Conservation (phyloP, 2,113 vertebrate genomes). For the Bucco capensis region DNA sequence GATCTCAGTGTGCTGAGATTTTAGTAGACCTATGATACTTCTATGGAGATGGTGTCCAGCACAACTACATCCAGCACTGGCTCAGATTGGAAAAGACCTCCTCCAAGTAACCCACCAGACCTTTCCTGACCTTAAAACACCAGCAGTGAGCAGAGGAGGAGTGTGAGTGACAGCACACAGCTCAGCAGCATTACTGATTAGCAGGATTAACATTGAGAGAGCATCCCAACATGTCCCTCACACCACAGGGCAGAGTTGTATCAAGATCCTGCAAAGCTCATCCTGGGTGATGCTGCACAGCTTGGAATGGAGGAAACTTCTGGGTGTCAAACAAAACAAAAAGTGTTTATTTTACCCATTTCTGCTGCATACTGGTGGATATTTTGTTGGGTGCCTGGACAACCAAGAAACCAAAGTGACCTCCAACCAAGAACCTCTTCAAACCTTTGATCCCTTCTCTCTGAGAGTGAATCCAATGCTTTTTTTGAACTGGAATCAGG, state of each 20-base stretch:
- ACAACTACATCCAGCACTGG: accelerated
- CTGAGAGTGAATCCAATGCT: background rate
- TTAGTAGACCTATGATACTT: accelerated
- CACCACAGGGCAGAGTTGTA: accelerated
- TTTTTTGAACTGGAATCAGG: slow-evolving; percentile 28
- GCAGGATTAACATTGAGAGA: background rate
- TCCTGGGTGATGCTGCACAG: accelerated
- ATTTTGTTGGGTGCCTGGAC: background rate
- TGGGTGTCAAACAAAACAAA: background rate
- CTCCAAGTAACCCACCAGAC: background rate
- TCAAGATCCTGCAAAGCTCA: background rate
- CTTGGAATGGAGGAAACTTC: background rate
- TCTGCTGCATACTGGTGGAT: background rate
- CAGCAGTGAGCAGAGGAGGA: background rate
- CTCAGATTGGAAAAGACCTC: no score
- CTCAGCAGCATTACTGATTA: accelerated
- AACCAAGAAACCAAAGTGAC: background rate
- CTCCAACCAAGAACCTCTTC: background rate
- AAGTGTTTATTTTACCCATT: background rate
- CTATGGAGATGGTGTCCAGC: background rate
- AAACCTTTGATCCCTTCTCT: slow-evolving; percentile 25
- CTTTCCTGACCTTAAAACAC: background rate
- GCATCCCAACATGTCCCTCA: background rate
- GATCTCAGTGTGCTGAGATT: background rate
- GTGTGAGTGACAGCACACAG: accelerated